Percentiles rank a stretch among this genome's conserved stretches.
phyloP scores from a whole-genome alignment of 2,888 invertebrate genomes.

The Dinocampus coccinellae region DNA sequence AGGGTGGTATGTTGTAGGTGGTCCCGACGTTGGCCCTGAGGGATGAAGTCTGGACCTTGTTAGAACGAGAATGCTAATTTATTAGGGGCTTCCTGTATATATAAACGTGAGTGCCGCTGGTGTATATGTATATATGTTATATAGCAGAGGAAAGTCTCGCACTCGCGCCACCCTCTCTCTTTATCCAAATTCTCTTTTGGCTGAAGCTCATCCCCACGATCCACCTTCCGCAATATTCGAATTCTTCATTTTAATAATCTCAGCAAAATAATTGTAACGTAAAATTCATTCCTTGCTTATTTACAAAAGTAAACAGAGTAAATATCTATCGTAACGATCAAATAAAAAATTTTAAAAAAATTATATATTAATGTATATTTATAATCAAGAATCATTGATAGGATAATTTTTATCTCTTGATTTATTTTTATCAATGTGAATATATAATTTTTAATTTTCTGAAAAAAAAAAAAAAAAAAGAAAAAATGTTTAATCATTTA shows the following conservation, averaged over 20 bases:
- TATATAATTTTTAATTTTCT: too few relatives aligned
- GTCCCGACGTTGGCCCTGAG: slow-evolving; percentile 60
- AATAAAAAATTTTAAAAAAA: too few relatives aligned
- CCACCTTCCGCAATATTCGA: neutral
- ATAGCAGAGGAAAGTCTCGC: slow-evolving; percentile 17
- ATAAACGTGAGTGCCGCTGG: slow-evolving; percentile 18
- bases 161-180: slow-evolving; percentile 2
- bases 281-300: neutral
- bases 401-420: too few relatives aligned
- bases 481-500: too few relatives aligned
- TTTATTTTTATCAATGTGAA: too few relatives aligned
- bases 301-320: too few relatives aligned
- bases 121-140: neutral
- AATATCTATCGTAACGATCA: too few relatives aligned
- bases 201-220: neutral
- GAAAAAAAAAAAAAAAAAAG: too few relatives aligned
- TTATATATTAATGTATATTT: too few relatives aligned
- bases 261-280: neutral
- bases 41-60: slow-evolving; percentile 67
- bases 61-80: slow-evolving; percentile 69
- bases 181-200: neutral
- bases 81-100: slow-evolving; percentile 54
- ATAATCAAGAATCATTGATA: too few relatives aligned
- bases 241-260: slow-evolving; percentile 1
- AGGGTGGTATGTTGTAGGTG: slow-evolving; percentile 66